Evolutionary conservation across 2,797 vertebrate species (phyloP).

Genomic region (Gadopsis marmoratus): DNA sequence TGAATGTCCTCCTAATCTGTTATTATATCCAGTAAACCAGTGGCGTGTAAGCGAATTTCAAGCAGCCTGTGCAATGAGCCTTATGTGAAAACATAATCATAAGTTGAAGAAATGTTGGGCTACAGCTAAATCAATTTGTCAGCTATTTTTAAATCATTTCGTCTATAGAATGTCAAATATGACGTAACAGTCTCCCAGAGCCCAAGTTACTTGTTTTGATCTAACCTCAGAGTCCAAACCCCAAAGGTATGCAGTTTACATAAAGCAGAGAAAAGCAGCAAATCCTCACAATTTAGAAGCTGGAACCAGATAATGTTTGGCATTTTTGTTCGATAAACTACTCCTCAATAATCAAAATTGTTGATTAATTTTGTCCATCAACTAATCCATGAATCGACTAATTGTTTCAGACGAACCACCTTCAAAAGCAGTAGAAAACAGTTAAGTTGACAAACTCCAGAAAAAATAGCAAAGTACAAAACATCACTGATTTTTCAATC

Average conservation of each 20-base stretch:
- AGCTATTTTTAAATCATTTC: neutral
- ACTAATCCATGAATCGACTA: no score
- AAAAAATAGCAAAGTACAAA: neutral
- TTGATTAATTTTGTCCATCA: neutral
- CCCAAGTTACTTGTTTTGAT: neutral
- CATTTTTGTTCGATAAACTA: neutral
- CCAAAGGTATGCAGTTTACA: neutral
- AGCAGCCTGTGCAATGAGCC: neutral
- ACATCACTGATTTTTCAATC: neutral
- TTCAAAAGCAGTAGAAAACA: neutral
- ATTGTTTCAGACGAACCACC: neutral
- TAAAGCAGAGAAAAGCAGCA: neutral
- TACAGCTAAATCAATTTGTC: neutral
- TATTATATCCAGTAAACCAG: neutral
- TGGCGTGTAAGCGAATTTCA: neutral
- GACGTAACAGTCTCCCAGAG: neutral
- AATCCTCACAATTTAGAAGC: neutral
- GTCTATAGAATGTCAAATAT: neutral
- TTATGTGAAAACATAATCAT: neutral
- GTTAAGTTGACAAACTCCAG: neutral
- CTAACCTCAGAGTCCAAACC: neutral
- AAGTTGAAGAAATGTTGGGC: neutral
- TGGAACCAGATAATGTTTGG: neutral
- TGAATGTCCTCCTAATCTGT: neutral
- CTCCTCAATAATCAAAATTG: neutral